Base-by-base conservation (phyloP, 1,140 invertebrate species). In the Sitobion miscanthi region DNA sequence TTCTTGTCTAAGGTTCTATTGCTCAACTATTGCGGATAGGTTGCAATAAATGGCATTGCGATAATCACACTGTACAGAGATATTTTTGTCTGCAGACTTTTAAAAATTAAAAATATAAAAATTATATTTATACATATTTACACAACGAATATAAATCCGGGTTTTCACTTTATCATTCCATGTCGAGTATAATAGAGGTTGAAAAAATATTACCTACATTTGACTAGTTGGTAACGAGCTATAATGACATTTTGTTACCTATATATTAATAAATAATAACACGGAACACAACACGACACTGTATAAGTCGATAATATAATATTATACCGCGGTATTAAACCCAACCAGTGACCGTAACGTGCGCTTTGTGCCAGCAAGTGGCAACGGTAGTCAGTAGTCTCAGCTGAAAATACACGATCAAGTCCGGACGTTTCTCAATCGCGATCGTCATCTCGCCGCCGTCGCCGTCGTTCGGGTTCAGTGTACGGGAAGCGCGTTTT, bases 401-500 rank as follows among this genome's bases (percentile, higher is more conserved):
- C 20, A n/a, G 62, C 62, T 69, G 30, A 5, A n/a, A 69, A 69
- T 69, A n/a, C 57, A 30, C 62, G n/a, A 0, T 69, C 62, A 69
- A 69, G 11, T 69, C 62, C 30, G 30, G 62, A 69, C 30, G 62
- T 5, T n/a, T n/a, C 62, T 69, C 62, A 69, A 69, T 45, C 23
- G 25, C 25, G 25, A 5, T 30, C 30, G 47, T 35, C 87, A 30
- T 89, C 49, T 42, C 49, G n/a, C 14, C 82, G 20, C 52, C 52
- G 52, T 6, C 17, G 52, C 20, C 20, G 45, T n/a, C 86, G 38
- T 69, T 90, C 89, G 54, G 89, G 89, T 90, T 69, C 89, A 90
- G 89, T 90, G 89, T 90, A 90, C 89, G 38, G 54, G 11, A 69
- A 69, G 54, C 52, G 62, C 62, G 14, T 69, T 69, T n/a, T 69